phyloP scores from a whole-genome alignment of 2,113 vertebrate genomes.

The Aegypius monachus region DNA sequence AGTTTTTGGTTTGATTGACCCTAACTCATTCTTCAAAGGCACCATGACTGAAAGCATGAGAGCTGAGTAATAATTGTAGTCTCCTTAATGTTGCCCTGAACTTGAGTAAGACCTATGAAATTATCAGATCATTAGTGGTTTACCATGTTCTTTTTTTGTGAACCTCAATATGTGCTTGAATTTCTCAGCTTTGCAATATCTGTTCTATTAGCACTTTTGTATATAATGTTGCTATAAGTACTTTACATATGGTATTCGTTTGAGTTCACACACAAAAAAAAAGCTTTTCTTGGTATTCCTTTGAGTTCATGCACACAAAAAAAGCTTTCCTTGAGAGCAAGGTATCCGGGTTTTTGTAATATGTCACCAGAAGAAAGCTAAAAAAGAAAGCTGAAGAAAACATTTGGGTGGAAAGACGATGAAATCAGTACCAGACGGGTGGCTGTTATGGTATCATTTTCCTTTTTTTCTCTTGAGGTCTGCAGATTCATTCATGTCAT shows the following conservation, averaged over 20 bases:
- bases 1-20: not conserved
- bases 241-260: constrained; percentile 13
- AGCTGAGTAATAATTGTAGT: not conserved
- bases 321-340: not conserved
- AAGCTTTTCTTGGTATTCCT: not conserved
- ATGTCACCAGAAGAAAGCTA: not conserved
- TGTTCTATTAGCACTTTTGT: constrained; percentile 20
- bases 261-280: not conserved
- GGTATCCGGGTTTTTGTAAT: not conserved
- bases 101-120: not conserved
- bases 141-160: not conserved
- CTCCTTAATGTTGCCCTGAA: not conserved
- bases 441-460: not conserved
- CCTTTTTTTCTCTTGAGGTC: not conserved
- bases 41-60: not conserved
- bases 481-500: not conserved
- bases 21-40: not conserved
- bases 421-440: not conserved
- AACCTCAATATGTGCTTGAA: not conserved
- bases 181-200: not conserved
- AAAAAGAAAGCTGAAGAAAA: not conserved
- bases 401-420: not conserved
- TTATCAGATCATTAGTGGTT: not conserved
- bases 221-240: constrained; percentile 1
- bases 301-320: not conserved